A percentile compares a stretch with the other conserved stretches of the same genome.
These are phyloP conservation scores for Hippolais icterina DNA, from an alignment of 2,113 vertebrate genomes.

Conservation along the genomic window DNA sequence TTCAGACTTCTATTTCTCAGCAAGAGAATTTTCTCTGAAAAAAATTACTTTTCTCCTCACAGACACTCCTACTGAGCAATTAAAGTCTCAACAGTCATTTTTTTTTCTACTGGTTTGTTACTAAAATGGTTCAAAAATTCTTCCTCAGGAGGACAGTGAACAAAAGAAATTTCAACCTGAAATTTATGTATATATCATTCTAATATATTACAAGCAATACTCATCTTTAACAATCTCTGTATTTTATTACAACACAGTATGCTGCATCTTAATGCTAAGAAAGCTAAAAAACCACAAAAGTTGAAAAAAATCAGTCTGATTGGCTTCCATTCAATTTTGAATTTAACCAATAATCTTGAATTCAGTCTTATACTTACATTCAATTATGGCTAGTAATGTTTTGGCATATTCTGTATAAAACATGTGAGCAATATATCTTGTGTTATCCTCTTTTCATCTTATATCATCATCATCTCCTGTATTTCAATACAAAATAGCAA, in stretches of 20 bases:
- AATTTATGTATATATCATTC: not conserved
- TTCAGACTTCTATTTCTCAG: not conserved
- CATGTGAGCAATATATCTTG: not conserved
- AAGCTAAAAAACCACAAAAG: not conserved
- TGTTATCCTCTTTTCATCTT: not conserved
- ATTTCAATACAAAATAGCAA: slow-evolving; percentile 25
- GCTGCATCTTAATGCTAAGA: not conserved
- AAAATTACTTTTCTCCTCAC: not conserved
- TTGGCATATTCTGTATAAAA: not conserved
- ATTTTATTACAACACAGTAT: not conserved
- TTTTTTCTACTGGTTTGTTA: not conserved
- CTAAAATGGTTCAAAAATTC: not conserved
- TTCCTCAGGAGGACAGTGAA: not conserved
- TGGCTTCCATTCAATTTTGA: not conserved
- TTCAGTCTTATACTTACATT: not conserved
- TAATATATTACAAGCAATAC: not conserved
- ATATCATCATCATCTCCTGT: not conserved
- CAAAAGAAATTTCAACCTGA: not conserved
- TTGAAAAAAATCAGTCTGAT: not conserved
- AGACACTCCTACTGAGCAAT: not conserved
- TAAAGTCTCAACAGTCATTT: not conserved
- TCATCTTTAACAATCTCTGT: not conserved
- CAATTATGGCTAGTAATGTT: not conserved
- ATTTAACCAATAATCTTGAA: not conserved
- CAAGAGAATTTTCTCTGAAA: not conserved